Percentiles rank a stretch among this genome's conserved stretches.
phyloP scores from a whole-genome alignment of 92 coral and sea anemone species.

The Palythoa grandis region DNA sequence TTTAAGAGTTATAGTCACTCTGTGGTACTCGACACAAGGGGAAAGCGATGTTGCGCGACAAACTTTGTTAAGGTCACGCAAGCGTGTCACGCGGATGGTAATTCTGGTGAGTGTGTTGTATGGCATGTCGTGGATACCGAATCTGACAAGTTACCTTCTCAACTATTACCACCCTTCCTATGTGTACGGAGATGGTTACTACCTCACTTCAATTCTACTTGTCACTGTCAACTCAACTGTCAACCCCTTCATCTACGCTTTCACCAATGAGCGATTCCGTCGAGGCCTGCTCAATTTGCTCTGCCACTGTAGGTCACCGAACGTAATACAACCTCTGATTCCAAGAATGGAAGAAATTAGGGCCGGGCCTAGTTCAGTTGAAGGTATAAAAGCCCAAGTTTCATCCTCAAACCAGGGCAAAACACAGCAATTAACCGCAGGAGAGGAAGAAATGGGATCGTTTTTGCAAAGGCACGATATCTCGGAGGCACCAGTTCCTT shows the following conservation, averaged over 20 bases:
- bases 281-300: conserved; percentile 39
- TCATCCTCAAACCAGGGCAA: not conserved
- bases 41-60: conserved; percentile 29
- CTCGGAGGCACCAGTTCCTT: not conserved
- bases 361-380: not conserved
- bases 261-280: conserved; percentile 58
- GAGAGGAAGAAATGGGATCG: not conserved
- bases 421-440: not conserved
- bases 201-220: conserved; percentile 66
- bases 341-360: not conserved
- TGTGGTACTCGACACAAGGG: conserved; percentile 10
- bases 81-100: conserved; percentile 75
- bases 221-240: conserved; percentile 71
- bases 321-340: conserved; percentile 1
- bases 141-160: conserved; percentile 60
- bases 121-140: conserved; percentile 69
- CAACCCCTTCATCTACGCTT: conserved; percentile 72
- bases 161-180: conserved; percentile 58
- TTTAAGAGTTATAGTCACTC: not conserved
- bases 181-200: conserved; percentile 53
- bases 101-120: conserved; percentile 67
- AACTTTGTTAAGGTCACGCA: conserved; percentile 61
- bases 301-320: conserved; percentile 34
- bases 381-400: not conserved
- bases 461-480: not conserved